Evolutionary conservation across 2,113 vertebrate species (phyloP).

Genomic region (Prunella fulvescens): DNA sequence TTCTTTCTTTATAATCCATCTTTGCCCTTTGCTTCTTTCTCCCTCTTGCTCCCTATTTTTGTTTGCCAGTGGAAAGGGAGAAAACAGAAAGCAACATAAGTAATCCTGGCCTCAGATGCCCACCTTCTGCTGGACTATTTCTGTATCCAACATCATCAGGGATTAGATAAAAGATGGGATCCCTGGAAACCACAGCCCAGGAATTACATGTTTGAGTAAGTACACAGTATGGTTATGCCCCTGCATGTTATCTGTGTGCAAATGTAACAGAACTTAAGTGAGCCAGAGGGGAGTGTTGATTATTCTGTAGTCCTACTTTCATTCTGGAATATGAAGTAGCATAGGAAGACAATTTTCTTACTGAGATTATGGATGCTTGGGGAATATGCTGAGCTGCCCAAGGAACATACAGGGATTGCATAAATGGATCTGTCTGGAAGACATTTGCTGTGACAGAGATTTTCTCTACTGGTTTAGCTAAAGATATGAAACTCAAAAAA

Average conservation of each 20-base stretch:
- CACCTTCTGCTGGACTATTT: background rate
- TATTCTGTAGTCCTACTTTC: background rate
- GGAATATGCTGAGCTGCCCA: background rate
- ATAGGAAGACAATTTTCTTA: background rate
- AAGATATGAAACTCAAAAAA: background rate
- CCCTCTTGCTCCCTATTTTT: background rate
- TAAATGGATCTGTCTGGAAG: background rate
- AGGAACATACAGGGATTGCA: background rate
- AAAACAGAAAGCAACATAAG: background rate
- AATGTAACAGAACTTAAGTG: background rate
- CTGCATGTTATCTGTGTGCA: background rate
- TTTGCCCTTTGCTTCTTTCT: background rate
- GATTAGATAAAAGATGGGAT: background rate
- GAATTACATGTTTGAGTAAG: background rate
- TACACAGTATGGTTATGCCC: background rate
- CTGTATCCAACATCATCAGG: background rate
- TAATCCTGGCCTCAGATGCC: background rate
- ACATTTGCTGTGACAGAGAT: background rate
- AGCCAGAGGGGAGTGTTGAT: background rate
- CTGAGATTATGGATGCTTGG: background rate
- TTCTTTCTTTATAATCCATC: background rate
- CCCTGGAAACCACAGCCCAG: background rate
- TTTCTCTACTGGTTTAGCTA: background rate
- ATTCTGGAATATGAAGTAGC: background rate
- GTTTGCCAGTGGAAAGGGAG: background rate